Evolutionary conservation across 2,797 vertebrate genomes (phyloP).

Genomic region (Margarornis squamiger): DNA sequence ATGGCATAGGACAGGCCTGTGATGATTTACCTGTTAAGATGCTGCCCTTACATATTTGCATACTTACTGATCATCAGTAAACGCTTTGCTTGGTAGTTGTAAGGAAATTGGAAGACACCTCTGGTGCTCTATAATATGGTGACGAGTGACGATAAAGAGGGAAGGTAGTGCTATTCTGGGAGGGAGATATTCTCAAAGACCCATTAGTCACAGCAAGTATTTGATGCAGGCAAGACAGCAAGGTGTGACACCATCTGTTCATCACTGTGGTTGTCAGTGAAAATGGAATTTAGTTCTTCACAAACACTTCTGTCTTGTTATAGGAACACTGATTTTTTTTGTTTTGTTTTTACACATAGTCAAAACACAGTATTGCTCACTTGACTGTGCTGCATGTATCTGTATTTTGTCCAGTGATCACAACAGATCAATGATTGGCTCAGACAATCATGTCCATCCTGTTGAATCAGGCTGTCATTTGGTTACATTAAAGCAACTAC

Average conservation of each 20-base stretch:
- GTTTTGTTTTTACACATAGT: not conserved
- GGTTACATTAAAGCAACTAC: not conserved
- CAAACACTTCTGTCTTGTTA: not conserved
- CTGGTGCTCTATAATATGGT: not conserved
- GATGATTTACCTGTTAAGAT: not conserved
- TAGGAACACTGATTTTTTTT: fast-evolving
- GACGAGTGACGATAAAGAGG: not conserved
- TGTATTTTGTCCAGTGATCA: not conserved
- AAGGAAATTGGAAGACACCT: not conserved
- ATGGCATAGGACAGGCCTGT: not conserved
- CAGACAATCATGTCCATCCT: not conserved
- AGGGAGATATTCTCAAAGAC: not conserved
- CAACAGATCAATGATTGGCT: not conserved
- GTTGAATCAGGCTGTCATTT: not conserved
- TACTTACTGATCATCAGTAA: not conserved
- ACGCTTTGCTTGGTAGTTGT: not conserved
- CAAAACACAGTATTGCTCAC: not conserved
- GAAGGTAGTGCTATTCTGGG: not conserved
- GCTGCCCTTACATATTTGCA: fast-evolving
- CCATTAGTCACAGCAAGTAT: not conserved
- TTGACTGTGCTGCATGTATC: not conserved
- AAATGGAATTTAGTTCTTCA: not conserved
- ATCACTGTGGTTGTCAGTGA: not conserved
- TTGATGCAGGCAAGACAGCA: not conserved
- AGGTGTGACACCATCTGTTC: slow-evolving; percentile 26